Conservation (phyloP, 2,797 vertebrate species). For the Passerculus sandwichensis region DNA sequence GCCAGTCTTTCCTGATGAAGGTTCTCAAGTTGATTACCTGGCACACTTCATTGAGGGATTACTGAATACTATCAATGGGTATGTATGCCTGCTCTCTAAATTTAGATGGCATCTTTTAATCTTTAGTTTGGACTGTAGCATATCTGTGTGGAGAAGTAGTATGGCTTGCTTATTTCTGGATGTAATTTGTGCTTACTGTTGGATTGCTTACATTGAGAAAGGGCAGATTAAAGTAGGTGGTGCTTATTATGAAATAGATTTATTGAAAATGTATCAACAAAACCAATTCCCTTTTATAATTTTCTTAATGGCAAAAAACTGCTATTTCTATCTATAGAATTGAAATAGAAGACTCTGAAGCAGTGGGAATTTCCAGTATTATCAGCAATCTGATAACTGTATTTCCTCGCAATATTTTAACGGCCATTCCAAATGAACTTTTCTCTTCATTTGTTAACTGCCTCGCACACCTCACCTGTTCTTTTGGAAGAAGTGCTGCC, state of each 20-base stretch:
- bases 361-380: constrained; percentile 95
- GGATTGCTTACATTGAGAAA: neutral
- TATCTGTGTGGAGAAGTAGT: neutral
- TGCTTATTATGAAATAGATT: neutral
- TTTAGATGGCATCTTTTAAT: constrained; percentile 39
- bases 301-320: neutral
- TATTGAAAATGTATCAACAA: neutral
- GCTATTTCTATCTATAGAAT: constrained; percentile 82
- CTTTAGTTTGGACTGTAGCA: neutral
- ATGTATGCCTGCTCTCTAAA: constrained; percentile 76
- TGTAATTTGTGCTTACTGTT: constrained; percentile 11
- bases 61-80: constrained; percentile 98
- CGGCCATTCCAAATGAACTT: constrained; percentile 93
- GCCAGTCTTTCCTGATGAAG: constrained; percentile 95
- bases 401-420: constrained; percentile 92
- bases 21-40: constrained; percentile 95
- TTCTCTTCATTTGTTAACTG: constrained; percentile 98
- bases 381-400: constrained; percentile 98
- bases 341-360: constrained; percentile 98
- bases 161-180: constrained; percentile 1
- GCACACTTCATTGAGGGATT: constrained; percentile 98
- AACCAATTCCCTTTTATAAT: neutral
- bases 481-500: constrained; percentile 96
- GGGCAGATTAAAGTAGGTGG: neutral
- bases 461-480: constrained; percentile 96